These are phyloP conservation scores for Brachylomia viminalis DNA, from an alignment of 2,888 invertebrate species.

Conservation along the genomic window DNA sequence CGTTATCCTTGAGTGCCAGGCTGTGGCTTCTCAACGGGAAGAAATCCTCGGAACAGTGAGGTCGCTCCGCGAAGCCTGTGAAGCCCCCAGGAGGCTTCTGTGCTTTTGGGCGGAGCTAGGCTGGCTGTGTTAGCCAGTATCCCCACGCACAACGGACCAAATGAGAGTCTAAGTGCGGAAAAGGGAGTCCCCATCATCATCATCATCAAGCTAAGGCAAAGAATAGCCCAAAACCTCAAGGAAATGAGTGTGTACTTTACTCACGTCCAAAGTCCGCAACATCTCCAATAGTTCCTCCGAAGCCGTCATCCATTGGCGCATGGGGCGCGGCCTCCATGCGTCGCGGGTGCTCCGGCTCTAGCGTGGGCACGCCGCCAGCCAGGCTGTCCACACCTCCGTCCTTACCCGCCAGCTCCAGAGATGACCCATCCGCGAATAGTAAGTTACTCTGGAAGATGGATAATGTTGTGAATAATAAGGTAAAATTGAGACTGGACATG, in stretches of 20 bases:
- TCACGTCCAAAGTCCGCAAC: slow-evolving; percentile 96
- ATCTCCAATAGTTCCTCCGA: slow-evolving; percentile 95
- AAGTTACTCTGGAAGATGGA: slow-evolving; percentile 91
- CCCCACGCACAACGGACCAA: too few relatives aligned
- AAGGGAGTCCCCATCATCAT: too few relatives aligned
- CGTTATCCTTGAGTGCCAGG: too few relatives aligned
- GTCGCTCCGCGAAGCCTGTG: too few relatives aligned
- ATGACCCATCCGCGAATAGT: slow-evolving; percentile 93
- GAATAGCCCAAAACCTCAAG: neutral
- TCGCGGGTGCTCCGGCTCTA: slow-evolving; percentile 83
- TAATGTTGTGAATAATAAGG: neutral
- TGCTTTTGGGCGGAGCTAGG: too few relatives aligned
- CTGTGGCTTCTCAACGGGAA: too few relatives aligned
- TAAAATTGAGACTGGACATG: neutral
- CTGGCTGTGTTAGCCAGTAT: too few relatives aligned
- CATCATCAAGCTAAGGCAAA: neutral
- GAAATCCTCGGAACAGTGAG: too few relatives aligned
- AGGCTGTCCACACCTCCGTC: slow-evolving; percentile 78
- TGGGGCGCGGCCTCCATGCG: slow-evolving; percentile 94
- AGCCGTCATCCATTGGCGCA: slow-evolving; percentile 95
- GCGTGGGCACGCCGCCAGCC: slow-evolving; percentile 89
- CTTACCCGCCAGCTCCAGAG: slow-evolving; percentile 88
- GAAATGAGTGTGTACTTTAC: neutral
- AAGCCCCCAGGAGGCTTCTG: too few relatives aligned
- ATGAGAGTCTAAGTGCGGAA: too few relatives aligned